Evolutionary conservation across 2,797 vertebrate species (phyloP), one percentile per base, ranked within the genome.

Genomic region (Silurus aristotelis): DNA sequence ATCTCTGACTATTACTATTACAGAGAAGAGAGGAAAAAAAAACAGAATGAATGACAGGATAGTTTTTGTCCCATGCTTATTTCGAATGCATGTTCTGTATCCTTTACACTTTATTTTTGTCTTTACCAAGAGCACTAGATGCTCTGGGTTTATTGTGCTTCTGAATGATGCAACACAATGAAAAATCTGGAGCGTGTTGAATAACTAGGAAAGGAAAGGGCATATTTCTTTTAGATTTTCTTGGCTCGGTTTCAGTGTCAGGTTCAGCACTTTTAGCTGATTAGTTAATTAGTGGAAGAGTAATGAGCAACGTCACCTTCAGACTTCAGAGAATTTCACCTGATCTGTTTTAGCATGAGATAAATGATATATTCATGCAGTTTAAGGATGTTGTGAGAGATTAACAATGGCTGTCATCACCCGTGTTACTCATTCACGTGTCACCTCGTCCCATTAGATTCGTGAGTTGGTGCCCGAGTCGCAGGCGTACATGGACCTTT

Each of bases 401-500:
- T 61, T 61, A 83, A 68, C 10, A 9, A 20, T 0, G 1, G 5
- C 63, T 46, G 27, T 60, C 52, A 3, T 60, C 43, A 64, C 58
- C 80, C 27, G 58, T 3, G 13, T 78, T 43, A 78, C 75, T 80
- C 64, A 43, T 17, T 83, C 73, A 83, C 14, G 14, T 43, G 61
- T 25, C 82, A 71, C 81, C 25, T 46, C 1, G 46, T 85, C 84
- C 87, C 88, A 82, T 87, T 92, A 99, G 98, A 99, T 99, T 91
- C 97, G 98, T 79, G 98, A 99, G 94, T 94, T 99, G 93, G 98
- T 99, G 86, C 98, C 98, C 0, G 98, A 99, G 93, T 99, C 98
- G 56, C 98, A 99, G 94, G 98, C 98, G 85, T 99, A 99, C 93
- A 99, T 99, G 98, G 98, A 99, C 87, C 96, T 99, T 77, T 91